Base-by-base conservation (phyloP, 2,888 invertebrate species). In the Drosophila neonasuta region DNA sequence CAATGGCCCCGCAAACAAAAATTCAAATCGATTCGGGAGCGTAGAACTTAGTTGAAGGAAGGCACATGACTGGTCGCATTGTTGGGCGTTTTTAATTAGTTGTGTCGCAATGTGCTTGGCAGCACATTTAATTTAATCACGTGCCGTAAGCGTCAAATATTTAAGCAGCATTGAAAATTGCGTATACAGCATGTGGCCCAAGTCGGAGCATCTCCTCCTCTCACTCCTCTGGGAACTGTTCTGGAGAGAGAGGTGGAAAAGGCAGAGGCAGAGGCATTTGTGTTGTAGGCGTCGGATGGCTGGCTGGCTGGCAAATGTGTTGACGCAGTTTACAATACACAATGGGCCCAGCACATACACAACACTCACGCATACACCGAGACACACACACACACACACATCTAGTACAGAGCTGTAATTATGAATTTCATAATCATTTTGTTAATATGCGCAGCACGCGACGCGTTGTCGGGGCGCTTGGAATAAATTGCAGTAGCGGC, bases 391-490 rank as follows among this genome's bases (percentile, higher is more conserved):
- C 49, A 36, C 55, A 36, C 24, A 20, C 20, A 63, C 36, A 55
- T 55, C 44, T 45, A 55, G 44, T 55, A 62, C 58, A 46, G 30
- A 46, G 65, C 68, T 78, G 79, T 86, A 87, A 87, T 86, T 86
- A 86, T 86, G 84, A 80, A 84, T 83, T 85, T 86, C 82, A 84
- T 85, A 87, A 86, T 86, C 83, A 87, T 86, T 87, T 77, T 77
- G 79, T 86, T 87, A 87, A 87, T 87, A 87, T 87, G 78, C 86
- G 73, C 72, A 77, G 72, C 86, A 87, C 84, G 87, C 78, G 73
- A 73, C 71, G 65, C 71, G 62, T 71, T 72, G 73, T 61, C 59
- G 62, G 62, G 64, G 68, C 72, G 66, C 54, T 67, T 69, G 69
- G 77, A 79, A 84, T 81, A 77, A 81, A 81, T 79, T 82, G 85